Conservation (phyloP, 1,140 invertebrate genomes). For the Magallana angulata region DNA sequence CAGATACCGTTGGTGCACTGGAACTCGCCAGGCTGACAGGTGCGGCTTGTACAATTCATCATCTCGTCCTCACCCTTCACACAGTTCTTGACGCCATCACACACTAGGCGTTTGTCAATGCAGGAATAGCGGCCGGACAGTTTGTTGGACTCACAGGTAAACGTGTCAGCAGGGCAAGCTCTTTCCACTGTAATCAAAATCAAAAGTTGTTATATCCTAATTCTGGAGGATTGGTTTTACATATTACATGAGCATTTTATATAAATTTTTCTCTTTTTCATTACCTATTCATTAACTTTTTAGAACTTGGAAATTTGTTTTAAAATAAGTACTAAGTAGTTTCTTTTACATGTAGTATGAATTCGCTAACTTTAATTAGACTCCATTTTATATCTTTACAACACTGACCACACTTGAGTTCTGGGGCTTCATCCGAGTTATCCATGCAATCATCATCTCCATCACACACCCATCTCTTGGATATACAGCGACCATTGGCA, state of each 20-base stretch:
- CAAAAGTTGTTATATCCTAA: too few relatives aligned
- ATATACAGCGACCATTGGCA: conserved; percentile 86
- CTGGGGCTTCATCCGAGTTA: conserved; percentile 90
- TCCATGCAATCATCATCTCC: conserved; percentile 97
- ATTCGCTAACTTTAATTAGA: too few relatives aligned
- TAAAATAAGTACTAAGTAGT: too few relatives aligned
- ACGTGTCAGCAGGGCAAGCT: conserved; percentile 69
- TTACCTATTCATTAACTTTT: too few relatives aligned
- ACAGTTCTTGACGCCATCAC: conserved; percentile 78
- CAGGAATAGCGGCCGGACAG: conserved; percentile 82
- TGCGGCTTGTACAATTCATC: conserved; percentile 65
- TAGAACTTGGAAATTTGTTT: too few relatives aligned
- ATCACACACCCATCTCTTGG: conserved; percentile 95
- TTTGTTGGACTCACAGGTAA: conserved; percentile 80
- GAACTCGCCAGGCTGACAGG: conserved; percentile 69
- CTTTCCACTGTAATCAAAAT: conserved; percentile 56
- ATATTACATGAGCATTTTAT: too few relatives aligned
- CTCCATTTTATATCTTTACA: too few relatives aligned
- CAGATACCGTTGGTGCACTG: conserved; percentile 72
- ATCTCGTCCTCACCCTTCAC: conserved; percentile 73
- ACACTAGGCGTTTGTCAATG: conserved; percentile 73
- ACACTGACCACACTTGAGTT: conserved; percentile 70
- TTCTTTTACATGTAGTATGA: too few relatives aligned
- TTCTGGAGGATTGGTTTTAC: too few relatives aligned
- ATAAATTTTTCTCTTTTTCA: too few relatives aligned